These are phyloP conservation scores for Sepioteuthis lessoniana DNA, from an alignment of 2,888 invertebrate genomes.

Conservation along the genomic window DNA sequence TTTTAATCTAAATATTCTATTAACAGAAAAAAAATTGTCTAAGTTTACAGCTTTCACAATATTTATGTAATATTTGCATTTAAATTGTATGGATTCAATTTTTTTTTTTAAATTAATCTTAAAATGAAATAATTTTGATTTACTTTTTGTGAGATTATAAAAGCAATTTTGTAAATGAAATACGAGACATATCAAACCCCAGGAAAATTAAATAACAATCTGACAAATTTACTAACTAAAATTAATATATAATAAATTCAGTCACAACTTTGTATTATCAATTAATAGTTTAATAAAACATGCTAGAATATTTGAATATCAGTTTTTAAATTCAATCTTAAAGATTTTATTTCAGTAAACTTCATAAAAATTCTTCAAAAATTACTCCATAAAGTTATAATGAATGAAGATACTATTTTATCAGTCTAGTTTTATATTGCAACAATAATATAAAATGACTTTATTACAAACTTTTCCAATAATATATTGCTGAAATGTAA, in stretches of 20 bases:
- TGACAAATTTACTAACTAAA: neutral
- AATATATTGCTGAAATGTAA: neutral
- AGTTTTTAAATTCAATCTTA: neutral
- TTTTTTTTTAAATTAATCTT: too few relatives aligned
- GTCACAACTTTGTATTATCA: neutral
- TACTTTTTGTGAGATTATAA: too few relatives aligned
- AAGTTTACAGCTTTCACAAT: neutral
- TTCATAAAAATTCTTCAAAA: neutral
- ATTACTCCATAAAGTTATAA: too few relatives aligned
- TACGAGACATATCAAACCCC: neutral
- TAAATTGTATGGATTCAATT: neutral
- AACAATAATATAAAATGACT: neutral
- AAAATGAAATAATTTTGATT: neutral
- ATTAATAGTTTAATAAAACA: neutral
- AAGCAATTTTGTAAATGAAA: too few relatives aligned
- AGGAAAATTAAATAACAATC: neutral
- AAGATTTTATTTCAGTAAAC: neutral
- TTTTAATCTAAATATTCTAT: neutral
- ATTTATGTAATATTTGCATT: neutral
- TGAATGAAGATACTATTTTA: neutral
- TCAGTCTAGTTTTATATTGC: neutral
- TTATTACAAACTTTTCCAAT: neutral
- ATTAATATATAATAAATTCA: neutral
- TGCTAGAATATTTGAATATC: neutral
- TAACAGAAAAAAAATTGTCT: neutral